Percentiles rank a stretch among this genome's conserved stretches.
phyloP scores from a whole-genome alignment of 2,888 invertebrate species.

The Germaria angustata region DNA sequence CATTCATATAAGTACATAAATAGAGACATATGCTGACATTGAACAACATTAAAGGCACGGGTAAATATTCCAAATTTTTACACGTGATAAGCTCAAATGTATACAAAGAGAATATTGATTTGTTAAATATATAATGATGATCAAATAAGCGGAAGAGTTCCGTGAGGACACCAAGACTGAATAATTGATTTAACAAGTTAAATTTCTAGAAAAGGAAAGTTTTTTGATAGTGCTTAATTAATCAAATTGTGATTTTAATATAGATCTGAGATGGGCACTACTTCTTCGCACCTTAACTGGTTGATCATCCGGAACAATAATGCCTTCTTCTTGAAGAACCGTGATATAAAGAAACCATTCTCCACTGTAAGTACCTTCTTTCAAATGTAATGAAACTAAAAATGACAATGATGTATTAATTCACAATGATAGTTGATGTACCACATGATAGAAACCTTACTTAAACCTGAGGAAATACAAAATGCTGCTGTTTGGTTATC shows the following conservation, averaged over 20 bases:
- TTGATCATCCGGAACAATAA: constrained; percentile 80
- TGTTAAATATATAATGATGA: constrained; percentile 74
- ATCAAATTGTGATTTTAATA: constrained; percentile 13
- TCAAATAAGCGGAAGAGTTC: constrained; percentile 78
- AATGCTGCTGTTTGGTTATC: not conserved
- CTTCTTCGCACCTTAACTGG: constrained; percentile 80
- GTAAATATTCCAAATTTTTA: constrained; percentile 69
- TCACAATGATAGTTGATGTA: constrained; percentile 79
- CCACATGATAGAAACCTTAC: constrained; percentile 74
- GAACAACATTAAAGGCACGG: constrained; percentile 43
- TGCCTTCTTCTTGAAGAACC: constrained; percentile 79
- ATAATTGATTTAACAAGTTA: constrained; percentile 40
- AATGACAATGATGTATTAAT: constrained; percentile 69
- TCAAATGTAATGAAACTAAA: not conserved
- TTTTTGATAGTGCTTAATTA: too few species aligned
- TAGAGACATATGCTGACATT: constrained; percentile 30
- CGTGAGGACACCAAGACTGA: constrained; percentile 80
- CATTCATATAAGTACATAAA: too few species aligned
- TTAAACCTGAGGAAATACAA: constrained; percentile 38
- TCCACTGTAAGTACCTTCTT: constrained; percentile 70
- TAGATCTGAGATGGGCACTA: constrained; percentile 78
- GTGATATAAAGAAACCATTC: constrained; percentile 80
- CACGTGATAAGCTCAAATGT: constrained; percentile 68
- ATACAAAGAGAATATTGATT: not conserved
- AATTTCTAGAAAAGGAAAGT: too few species aligned